phyloP scores from a whole-genome alignment of 2,888 invertebrate species.

The Autographa pulchrina region DNA sequence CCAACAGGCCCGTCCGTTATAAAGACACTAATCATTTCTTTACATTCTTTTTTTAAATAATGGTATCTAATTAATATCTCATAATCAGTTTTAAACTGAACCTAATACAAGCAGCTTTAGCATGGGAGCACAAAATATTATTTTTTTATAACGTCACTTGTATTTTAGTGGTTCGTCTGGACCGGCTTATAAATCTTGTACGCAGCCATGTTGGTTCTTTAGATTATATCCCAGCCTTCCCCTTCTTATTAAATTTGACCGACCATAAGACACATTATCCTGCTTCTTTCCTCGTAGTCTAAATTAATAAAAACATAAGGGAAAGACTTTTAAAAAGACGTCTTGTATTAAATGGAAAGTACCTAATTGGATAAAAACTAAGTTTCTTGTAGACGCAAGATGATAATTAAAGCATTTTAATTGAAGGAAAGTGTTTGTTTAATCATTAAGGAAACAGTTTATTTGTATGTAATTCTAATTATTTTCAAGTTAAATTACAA shows the following conservation, averaged over 20 bases:
- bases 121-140: neutral
- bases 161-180: neutral
- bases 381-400: too few species aligned
- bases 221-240: neutral
- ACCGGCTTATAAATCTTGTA: neutral
- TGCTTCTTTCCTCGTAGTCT: neutral
- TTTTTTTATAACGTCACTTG: neutral
- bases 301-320: neutral
- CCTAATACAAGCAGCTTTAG: neutral
- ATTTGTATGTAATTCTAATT: too few species aligned
- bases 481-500: too few species aligned
- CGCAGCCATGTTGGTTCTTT: neutral
- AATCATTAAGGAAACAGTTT: too few species aligned
- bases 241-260: neutral
- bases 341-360: neutral
- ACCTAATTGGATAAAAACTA: too few species aligned
- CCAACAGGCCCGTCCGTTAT: too few species aligned
- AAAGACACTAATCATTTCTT: too few species aligned
- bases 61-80: too few species aligned
- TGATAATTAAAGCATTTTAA: too few species aligned
- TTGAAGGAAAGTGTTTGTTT: too few species aligned
- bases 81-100: too few species aligned
- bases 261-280: slow-evolving; percentile 4
- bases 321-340: neutral
- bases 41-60: too few species aligned